These are phyloP conservation scores for Drosophila yooni DNA, from an alignment of 2,888 invertebrate genomes.

Conservation along the genomic window DNA sequence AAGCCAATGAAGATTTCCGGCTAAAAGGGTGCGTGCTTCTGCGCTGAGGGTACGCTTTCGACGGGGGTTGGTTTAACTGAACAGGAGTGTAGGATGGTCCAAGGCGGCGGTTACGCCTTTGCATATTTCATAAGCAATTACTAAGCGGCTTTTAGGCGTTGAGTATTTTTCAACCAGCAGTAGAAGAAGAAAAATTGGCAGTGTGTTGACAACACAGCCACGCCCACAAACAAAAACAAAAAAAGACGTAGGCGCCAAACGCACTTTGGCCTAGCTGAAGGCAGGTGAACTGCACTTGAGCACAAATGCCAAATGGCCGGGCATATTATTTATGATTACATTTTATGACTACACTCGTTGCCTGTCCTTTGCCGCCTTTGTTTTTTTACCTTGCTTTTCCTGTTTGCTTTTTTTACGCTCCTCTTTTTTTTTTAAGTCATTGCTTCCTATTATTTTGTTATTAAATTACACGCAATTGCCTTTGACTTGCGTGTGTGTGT, in stretches of 20 bases:
- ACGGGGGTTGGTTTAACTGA: background rate
- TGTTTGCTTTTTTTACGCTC: constrained; percentile 31
- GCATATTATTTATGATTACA: constrained; percentile 76
- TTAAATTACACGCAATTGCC: constrained; percentile 77
- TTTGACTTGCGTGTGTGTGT: constrained; percentile 42
- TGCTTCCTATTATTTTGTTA: constrained; percentile 79
- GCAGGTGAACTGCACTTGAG: constrained; percentile 35
- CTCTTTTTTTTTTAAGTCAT: constrained; percentile 71
- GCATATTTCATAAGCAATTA: constrained; percentile 84
- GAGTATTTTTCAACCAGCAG: constrained; percentile 48
- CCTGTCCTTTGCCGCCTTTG: constrained; percentile 16
- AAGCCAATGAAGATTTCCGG: constrained; percentile 68
- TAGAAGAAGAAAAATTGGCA: constrained; percentile 52
- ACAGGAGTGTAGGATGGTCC: constrained; percentile 20
- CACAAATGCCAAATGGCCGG: constrained; percentile 56
- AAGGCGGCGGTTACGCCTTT: constrained; percentile 64
- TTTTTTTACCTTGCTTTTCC: constrained; percentile 29
- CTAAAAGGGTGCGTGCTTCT: constrained; percentile 69
- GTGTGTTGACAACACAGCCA: constrained; percentile 56
- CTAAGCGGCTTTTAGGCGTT: constrained; percentile 72
- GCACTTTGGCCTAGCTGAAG: constrained; percentile 19
- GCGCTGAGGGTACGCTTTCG: constrained; percentile 16
- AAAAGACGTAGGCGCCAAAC: constrained; percentile 16
- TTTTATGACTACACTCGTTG: constrained; percentile 64
- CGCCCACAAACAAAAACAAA: constrained; percentile 23